These are phyloP conservation scores for Verasper variegatus DNA, from an alignment of 2,113 vertebrate genomes.

Conservation along the genomic window DNA sequence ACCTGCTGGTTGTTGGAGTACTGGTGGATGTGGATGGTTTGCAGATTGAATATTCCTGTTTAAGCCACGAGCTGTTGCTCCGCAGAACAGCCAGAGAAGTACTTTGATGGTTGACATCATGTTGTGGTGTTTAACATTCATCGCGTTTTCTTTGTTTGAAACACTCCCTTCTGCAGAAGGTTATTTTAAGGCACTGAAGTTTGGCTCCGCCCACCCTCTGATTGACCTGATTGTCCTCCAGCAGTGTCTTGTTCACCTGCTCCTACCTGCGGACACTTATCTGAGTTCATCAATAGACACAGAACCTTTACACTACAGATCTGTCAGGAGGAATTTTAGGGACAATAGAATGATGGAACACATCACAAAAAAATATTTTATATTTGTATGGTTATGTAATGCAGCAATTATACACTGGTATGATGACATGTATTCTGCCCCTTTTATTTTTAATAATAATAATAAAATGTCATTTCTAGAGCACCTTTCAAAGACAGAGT, in stretches of 20 bases:
- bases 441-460: no score
- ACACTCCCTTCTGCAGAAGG: neutral
- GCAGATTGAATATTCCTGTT: neutral
- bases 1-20: constrained; percentile 37
- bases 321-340: no score
- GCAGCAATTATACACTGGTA: no score
- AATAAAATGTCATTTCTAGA: no score
- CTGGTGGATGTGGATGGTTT: neutral
- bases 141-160: neutral
- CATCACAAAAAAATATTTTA: no score
- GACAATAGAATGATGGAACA: no score
- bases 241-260: constrained; percentile 45
- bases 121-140: neutral
- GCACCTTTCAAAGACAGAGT: no score
- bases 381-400: no score
- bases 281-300: neutral
- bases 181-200: constrained; percentile 23
- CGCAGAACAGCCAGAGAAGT: neutral
- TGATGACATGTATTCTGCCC: no score
- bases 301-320: neutral
- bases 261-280: neutral
- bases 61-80: neutral
- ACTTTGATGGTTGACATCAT: neutral
- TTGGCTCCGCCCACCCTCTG: constrained; percentile 33
- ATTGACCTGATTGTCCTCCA: constrained; percentile 39